These are phyloP conservation scores for Pyralis farinalis DNA, from an alignment of 2,888 invertebrate species.

Conservation along the genomic window DNA sequence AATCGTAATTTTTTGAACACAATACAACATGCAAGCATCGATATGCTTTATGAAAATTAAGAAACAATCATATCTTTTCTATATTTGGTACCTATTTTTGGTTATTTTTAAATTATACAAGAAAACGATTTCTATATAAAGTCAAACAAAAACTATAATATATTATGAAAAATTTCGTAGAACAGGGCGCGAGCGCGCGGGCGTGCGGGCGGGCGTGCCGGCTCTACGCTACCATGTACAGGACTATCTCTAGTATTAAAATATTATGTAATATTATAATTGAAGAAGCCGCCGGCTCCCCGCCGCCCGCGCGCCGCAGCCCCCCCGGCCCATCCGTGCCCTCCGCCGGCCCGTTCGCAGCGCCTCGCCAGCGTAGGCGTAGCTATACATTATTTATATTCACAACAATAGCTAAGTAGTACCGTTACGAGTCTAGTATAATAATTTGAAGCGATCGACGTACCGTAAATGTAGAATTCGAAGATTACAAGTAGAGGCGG, in stretches of 20 bases:
- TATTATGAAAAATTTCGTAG: constrained; percentile 75
- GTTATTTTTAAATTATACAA: constrained; percentile 75
- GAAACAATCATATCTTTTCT: constrained; percentile 76
- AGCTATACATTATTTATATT: constrained; percentile 44
- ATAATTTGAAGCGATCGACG: constrained; percentile 69
- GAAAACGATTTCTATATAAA: constrained; percentile 74
- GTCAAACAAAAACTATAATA: constrained; percentile 78
- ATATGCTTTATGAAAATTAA: constrained; percentile 77
- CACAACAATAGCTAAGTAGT: constrained; percentile 70
- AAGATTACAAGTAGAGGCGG: constrained; percentile 48
- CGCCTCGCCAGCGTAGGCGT: constrained; percentile 21
- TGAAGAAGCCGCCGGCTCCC: constrained; percentile 31
- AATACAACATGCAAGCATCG: constrained; percentile 81
- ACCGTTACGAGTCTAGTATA: constrained; percentile 66
- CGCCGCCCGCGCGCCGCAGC: constrained; percentile 16
- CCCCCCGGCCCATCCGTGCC: constrained; percentile 19
- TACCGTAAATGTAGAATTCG: constrained; percentile 62
- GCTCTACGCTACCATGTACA: constrained; percentile 40
- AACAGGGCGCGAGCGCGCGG: constrained; percentile 56
- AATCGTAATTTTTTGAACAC: constrained; percentile 79
- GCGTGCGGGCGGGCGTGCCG: constrained; percentile 39
- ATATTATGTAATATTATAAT: constrained; percentile 37
- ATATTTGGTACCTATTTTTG: constrained; percentile 81
- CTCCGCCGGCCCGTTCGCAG: constrained; percentile 22
- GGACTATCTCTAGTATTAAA: constrained; percentile 37